Evolutionary conservation across 2,888 invertebrate species (phyloP).

Genomic region (Liopterus haemorrhoidalis): DNA sequence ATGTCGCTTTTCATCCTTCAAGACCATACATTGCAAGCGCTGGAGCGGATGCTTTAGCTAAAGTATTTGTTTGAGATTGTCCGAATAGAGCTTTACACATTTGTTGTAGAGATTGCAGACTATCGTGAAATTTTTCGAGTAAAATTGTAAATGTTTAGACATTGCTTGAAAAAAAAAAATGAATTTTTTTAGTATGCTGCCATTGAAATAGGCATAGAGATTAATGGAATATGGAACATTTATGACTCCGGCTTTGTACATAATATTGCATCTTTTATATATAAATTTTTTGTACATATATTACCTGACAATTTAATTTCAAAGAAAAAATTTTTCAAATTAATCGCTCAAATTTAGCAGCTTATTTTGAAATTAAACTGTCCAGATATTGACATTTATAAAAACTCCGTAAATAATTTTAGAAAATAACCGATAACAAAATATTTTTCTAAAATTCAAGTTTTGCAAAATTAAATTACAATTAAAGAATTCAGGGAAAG

Average conservation of each 20-base stretch:
- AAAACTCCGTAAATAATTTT: too few relatives aligned
- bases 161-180: too few relatives aligned
- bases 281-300: too few relatives aligned
- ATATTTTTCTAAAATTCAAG: too few relatives aligned
- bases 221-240: neutral
- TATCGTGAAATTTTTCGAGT: constrained; percentile 8
- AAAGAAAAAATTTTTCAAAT: too few relatives aligned
- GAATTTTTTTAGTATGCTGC: constrained; percentile 9
- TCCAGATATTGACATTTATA: too few relatives aligned
- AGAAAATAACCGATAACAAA: too few relatives aligned
- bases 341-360: too few relatives aligned
- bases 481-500: too few relatives aligned
- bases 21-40: constrained; percentile 98
- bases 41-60: constrained; percentile 97
- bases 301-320: too few relatives aligned
- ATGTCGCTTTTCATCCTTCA: constrained; percentile 98
- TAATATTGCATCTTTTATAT: constrained; percentile 16
- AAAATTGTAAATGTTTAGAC: neutral
- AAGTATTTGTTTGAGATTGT: constrained; percentile 81
- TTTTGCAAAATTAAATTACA: too few relatives aligned
- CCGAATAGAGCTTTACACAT: constrained; percentile 1
- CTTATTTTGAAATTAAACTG: too few relatives aligned
- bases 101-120: constrained; percentile 18
- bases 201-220: neutral
- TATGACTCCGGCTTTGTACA: constrained; percentile 16